Evolutionary conservation across 2,888 invertebrate genomes (phyloP).

Genomic region (Leptopilina syphax): DNA sequence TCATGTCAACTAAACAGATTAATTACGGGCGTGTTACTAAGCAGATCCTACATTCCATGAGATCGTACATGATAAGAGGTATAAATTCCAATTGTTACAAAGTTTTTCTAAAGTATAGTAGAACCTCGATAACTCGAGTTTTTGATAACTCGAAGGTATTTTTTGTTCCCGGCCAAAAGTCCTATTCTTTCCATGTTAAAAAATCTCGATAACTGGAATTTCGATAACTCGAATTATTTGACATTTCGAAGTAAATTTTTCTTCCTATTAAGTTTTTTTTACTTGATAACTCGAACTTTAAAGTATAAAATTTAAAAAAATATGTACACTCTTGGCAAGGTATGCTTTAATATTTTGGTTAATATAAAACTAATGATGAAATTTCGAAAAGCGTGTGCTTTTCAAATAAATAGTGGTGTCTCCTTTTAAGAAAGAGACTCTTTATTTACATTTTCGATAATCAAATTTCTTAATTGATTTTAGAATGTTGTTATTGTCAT

Average conservation of each 20-base stretch:
- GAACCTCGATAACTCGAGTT: neutral
- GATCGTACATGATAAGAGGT: neutral
- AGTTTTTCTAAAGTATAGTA: too few species aligned
- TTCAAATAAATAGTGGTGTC: neutral
- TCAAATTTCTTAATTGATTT: neutral
- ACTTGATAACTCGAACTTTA: neutral
- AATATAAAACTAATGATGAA: too few species aligned
- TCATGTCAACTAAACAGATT: too few species aligned
- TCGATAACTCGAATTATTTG: neutral
- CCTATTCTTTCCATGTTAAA: neutral
- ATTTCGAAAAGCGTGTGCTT: neutral
- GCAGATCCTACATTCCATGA: neutral
- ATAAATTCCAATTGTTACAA: too few species aligned
- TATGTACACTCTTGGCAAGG: too few species aligned
- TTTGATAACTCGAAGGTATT: neutral
- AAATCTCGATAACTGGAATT: neutral
- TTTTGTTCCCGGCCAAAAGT: conserved; percentile 1
- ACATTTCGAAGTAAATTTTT: neutral
- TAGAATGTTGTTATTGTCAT: neutral
- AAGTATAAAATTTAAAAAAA: neutral
- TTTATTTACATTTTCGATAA: conserved; percentile 1
- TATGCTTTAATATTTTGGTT: too few species aligned
- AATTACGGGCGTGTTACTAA: too few species aligned
- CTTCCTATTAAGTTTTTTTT: neutral
- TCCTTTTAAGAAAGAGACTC: neutral